Conservation (phyloP, 2,113 vertebrate genomes). For the Clarias batrachus region DNA sequence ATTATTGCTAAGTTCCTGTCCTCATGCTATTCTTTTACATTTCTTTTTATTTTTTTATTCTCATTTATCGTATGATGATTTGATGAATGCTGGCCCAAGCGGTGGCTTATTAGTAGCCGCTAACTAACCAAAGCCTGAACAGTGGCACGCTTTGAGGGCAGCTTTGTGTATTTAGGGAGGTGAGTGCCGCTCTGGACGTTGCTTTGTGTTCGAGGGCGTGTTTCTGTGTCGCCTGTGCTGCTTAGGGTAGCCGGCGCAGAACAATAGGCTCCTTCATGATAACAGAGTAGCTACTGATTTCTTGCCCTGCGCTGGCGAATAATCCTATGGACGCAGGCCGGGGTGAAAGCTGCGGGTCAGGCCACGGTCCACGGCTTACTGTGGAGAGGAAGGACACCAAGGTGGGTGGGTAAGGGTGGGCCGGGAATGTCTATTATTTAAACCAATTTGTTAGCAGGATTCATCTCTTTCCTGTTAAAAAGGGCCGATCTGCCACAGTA, state of each 20-base stretch:
- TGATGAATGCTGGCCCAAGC: neutral
- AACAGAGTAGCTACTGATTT: constrained; percentile 69
- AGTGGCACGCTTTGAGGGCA: constrained; percentile 7
- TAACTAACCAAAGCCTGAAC: neutral
- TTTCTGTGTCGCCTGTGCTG: constrained; percentile 57
- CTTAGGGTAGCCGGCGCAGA: constrained; percentile 40
- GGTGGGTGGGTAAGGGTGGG: neutral
- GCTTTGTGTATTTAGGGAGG: constrained; percentile 24
- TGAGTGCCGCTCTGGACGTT: constrained; percentile 12
- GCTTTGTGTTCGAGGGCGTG: constrained; percentile 47
- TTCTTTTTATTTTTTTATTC: neutral
- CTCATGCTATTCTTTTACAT: neutral
- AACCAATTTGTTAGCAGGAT: neutral
- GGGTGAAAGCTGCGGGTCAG: constrained; percentile 44
- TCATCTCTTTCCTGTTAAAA: constrained; percentile 41
- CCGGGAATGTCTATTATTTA: neutral
- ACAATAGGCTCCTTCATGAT: constrained; percentile 71
- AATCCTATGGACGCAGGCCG: constrained; percentile 63
- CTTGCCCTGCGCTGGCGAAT: constrained; percentile 61
- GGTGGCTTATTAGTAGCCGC: neutral
- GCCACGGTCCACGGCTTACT: constrained; percentile 18
- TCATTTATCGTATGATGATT: neutral
- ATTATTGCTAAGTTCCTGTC: neutral
- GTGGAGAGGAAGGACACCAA: neutral
- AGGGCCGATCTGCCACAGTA: neutral